Evolutionary conservation across 2,888 invertebrate species (phyloP).

Genomic region (Platerodrilus igneus): DNA sequence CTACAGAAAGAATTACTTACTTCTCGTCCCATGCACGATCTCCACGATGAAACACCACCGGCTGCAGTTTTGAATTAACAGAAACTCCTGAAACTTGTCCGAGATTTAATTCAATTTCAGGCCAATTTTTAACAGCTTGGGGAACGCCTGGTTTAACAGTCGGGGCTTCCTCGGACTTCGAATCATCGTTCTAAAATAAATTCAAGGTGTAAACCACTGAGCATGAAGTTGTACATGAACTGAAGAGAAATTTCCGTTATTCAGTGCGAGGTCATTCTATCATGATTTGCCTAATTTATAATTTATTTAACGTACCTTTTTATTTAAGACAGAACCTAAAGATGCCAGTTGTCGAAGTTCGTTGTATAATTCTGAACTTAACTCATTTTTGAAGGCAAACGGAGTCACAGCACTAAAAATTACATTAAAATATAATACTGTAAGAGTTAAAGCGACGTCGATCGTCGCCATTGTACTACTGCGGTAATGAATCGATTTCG

Average conservation of each 20-base stretch:
- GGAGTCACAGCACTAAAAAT: conserved; percentile 24
- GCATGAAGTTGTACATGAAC: too few species aligned
- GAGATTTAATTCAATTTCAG: conserved; percentile 57
- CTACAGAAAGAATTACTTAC: conserved; percentile 54
- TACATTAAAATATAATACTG: conserved; percentile 31
- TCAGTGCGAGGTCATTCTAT: too few species aligned
- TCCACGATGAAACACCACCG: conserved; percentile 82
- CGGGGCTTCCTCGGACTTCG: too few species aligned
- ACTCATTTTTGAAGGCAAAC: conserved; percentile 12
- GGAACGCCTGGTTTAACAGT: conserved; percentile 62
- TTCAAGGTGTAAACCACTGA: too few species aligned
- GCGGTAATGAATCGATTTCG: conserved; percentile 26
- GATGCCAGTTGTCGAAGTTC: conserved; percentile 53
- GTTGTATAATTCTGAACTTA: conserved; percentile 47
- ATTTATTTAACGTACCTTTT: conserved; percentile 39
- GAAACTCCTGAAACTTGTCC: conserved; percentile 86
- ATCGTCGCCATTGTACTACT: conserved; percentile 39
- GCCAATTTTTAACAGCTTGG: conserved; percentile 58
- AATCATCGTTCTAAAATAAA: too few species aligned
- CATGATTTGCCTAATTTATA: too few species aligned
- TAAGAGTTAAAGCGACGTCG: conserved; percentile 35
- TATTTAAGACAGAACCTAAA: conserved; percentile 41
- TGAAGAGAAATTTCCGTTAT: too few species aligned
- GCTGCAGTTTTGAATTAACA: conserved; percentile 70
- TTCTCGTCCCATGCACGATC: conserved; percentile 71